Evolutionary conservation across 2,888 invertebrate genomes (phyloP), one percentile per base, ranked within the genome.

Genomic region (Drosophila algonquin): DNA sequence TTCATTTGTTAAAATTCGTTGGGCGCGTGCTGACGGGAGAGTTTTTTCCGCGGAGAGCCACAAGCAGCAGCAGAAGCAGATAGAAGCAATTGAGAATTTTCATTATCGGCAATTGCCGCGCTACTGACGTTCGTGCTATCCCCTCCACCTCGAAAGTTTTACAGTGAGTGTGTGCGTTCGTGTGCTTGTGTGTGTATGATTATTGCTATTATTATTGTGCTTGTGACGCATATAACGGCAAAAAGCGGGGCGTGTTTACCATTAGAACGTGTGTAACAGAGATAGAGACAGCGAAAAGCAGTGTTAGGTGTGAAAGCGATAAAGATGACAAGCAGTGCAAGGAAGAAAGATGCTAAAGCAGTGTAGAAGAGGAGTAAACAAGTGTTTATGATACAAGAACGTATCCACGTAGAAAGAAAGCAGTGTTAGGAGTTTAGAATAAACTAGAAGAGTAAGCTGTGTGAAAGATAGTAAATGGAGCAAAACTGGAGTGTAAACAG

Each of bases 181-280:
- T 4, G 32, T 35, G 35, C 12, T 35, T n/a, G 40, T 48, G 27
- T 59, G 51, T 53, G 5, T 18, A 53, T 60, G 60, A 67, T 53
- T 55, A 57, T 64, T 67, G 57, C 55, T 63, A 55, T 57, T 63
- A 55, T 58, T 65, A 57, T 75, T 67, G 52, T 73, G 59, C 52
- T 53, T 80, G 74, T 81, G 81, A 87, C 87, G 81, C 69, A 80
- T 64, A 59, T 64, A 75, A 64, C 72, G 86, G 79, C 60, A 80
- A 60, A 56, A 64, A 77, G 60, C 73, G 82, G 83, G 85, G 85
- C 80, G 81, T 88, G 83, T 86, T 82, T 75, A 53, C 50, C 51
- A 60, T 61, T 63, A 56, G 67, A 65, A 50, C 24, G 40, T 40
- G 24, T n/a, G 12, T 12, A 51, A 47, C 12, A 16, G 47, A 51